Conservation (phyloP, 2,888 invertebrate species). For the Schizotus pectinicornis region DNA sequence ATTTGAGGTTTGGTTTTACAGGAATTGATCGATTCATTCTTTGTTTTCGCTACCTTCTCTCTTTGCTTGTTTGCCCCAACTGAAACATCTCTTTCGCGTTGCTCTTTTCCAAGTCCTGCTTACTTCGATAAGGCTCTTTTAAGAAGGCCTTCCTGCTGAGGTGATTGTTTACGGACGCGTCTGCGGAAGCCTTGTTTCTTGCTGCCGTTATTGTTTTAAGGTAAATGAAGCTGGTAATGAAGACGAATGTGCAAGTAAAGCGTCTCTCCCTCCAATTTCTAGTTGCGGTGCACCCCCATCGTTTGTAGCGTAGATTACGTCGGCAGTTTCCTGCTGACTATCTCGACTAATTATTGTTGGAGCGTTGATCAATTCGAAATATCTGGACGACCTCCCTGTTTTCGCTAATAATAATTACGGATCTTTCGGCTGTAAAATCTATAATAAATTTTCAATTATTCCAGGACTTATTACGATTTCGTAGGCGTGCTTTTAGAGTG, state of each 20-base stretch:
- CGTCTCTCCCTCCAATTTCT: conserved; percentile 24
- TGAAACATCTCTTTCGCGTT: too few relatives aligned
- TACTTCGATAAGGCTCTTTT: too few relatives aligned
- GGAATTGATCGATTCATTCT: too few relatives aligned
- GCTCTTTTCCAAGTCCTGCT: too few relatives aligned
- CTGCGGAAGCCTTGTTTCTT: too few relatives aligned
- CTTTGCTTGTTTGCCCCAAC: too few relatives aligned
- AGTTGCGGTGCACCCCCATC: conserved; percentile 33
- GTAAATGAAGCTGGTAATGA: conserved; percentile 47
- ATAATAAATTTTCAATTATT: conserved; percentile 10
- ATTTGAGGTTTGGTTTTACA: too few relatives aligned
- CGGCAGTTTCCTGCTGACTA: conserved; percentile 32
- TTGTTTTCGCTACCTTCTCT: too few relatives aligned
- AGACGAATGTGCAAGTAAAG: conserved; percentile 41
- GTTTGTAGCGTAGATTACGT: conserved; percentile 32
- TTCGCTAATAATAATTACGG: background rate
- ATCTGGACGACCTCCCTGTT: background rate
- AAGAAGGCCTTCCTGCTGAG: too few relatives aligned
- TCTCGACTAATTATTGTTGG: conserved; percentile 27
- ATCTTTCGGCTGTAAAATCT: background rate
- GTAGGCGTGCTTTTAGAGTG: conserved; percentile 14
- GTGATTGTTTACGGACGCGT: too few relatives aligned
- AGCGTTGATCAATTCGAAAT: conserved; percentile 4
- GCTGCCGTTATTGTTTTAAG: conserved; percentile 43
- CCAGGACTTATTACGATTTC: conserved; percentile 20